These are phyloP conservation scores for Sylvietta virens DNA, from an alignment of 2,113 vertebrate species.

Conservation along the genomic window DNA sequence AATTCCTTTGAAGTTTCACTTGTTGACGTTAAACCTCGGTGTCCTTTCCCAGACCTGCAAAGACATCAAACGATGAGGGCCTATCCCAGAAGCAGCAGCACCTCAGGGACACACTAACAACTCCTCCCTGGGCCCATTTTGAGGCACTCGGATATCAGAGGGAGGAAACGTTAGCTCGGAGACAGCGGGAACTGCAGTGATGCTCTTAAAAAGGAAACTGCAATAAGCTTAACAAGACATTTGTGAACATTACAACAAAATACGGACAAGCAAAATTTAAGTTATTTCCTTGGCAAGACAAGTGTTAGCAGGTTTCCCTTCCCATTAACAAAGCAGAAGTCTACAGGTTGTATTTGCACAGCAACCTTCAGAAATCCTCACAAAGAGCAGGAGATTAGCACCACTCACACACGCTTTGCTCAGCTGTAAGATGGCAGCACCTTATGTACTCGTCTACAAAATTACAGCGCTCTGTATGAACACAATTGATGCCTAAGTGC, in stretches of 20 bases:
- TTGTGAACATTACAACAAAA: background rate
- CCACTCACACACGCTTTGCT: background rate
- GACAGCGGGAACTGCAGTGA: background rate
- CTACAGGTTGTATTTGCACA: background rate
- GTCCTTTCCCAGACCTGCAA: background rate
- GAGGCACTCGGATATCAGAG: background rate
- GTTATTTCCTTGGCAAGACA: background rate
- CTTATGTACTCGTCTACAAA: conserved; percentile 14
- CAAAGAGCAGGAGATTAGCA: conserved; percentile 3
- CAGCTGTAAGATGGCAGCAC: conserved; percentile 16
- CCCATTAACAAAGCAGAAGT: background rate
- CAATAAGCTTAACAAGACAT: background rate
- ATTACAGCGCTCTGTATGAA: background rate
- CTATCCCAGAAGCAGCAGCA: background rate
- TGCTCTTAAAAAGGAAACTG: background rate
- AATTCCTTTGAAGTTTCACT: background rate
- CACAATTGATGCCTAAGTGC: conserved; percentile 6
- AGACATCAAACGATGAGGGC: background rate
- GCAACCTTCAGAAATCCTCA: conserved; percentile 37
- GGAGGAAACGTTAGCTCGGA: background rate
- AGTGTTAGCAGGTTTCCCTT: background rate
- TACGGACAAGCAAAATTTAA: background rate
- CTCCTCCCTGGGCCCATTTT: background rate
- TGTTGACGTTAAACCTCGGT: background rate
- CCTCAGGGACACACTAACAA: background rate